Conservation (phyloP, 2,888 invertebrate species). For the Perizoma flavofasciatum region DNA sequence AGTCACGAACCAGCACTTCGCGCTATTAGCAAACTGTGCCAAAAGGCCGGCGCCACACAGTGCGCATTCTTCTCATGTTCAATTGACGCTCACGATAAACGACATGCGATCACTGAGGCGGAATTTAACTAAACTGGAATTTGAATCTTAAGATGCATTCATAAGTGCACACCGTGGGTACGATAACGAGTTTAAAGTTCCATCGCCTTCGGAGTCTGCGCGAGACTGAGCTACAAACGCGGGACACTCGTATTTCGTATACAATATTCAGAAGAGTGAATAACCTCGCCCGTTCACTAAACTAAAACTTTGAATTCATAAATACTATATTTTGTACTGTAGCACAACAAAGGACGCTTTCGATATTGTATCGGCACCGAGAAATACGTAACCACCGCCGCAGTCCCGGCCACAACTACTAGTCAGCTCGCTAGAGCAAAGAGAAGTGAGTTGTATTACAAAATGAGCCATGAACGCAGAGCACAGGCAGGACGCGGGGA, state of each 20-base stretch:
- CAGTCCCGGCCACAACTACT: slow-evolving; percentile 66
- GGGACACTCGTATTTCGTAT: slow-evolving; percentile 28
- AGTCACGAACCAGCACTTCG: slow-evolving; percentile 66
- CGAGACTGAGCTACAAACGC: slow-evolving; percentile 52
- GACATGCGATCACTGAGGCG: slow-evolving; percentile 12
- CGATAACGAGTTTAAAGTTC: slow-evolving; percentile 57
- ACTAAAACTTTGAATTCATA: slow-evolving; percentile 51
- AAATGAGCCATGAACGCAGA: slow-evolving; percentile 58
- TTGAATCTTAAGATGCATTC: slow-evolving; percentile 43
- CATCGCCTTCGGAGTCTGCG: slow-evolving; percentile 60
- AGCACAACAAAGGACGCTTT: slow-evolving; percentile 62
- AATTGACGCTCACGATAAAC: slow-evolving; percentile 22
- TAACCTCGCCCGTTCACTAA: slow-evolving; percentile 70
- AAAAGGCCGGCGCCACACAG: slow-evolving; percentile 60
- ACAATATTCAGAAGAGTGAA: slow-evolving; percentile 30
- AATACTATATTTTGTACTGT: slow-evolving; percentile 44
- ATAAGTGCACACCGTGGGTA: slow-evolving; percentile 37
- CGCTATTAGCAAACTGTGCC: slow-evolving; percentile 62
- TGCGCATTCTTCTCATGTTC: slow-evolving; percentile 42
- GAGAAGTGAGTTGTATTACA: slow-evolving; percentile 63
- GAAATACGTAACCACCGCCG: slow-evolving; percentile 30
- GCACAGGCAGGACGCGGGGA: slow-evolving; percentile 39
- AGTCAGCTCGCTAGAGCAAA: slow-evolving; percentile 45
- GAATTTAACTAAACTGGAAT: slow-evolving; percentile 32
- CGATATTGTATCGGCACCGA: slow-evolving; percentile 34